Evolutionary conservation across 2,113 vertebrate genomes (phyloP), one percentile per base, ranked within the genome.

Genomic region (Acanthochromis polyacanthus): DNA sequence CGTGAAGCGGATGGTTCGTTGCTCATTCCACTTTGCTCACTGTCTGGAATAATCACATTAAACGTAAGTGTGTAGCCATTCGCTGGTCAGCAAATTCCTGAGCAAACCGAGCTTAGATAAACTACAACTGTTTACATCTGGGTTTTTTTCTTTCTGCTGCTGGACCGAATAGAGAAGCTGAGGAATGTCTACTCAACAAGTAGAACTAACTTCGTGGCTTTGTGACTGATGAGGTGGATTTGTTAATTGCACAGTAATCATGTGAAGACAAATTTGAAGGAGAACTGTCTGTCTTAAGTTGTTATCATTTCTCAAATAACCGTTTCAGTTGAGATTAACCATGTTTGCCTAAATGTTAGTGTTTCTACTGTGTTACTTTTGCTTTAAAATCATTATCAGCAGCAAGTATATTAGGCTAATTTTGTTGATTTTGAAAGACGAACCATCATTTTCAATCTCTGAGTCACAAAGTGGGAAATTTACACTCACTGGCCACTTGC

Each of bases 51-150:
- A 65, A 83, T 64, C 4, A 8, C 45, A 48, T 74, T 62, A 48
- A 72, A 69, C 66, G 14, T 19, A 62, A 75, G 4, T 40, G 16
- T 78, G 74, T 8, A 36, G 10, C 7, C 8, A 7, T 64, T 17
- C 38, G 68, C 30, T 40, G 36, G 36, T 87, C 75, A 71, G 53
- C 84, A 80, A 53, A 83, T 81, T 73, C 76, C 45, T 52, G 6
- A 40, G 50, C 32, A 58, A 75, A 73, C 78, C 50, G 17, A 67
- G 71, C 22, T 73, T 25, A 23, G 16, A 46, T 45, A 58, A 73
- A 65, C 48, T 32, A n/a, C 28, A n/a, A 36, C n/a, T 50, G 65
- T 72, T 69, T 71, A 63, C 15, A 4, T 73, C 25, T 73, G n/a
- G 46, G 22, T 57, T 53, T 28, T 68, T 59, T 75, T 36, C 50